Base-by-base conservation (phyloP, 2,888 invertebrate species). In the Drosophila quinaria region DNA sequence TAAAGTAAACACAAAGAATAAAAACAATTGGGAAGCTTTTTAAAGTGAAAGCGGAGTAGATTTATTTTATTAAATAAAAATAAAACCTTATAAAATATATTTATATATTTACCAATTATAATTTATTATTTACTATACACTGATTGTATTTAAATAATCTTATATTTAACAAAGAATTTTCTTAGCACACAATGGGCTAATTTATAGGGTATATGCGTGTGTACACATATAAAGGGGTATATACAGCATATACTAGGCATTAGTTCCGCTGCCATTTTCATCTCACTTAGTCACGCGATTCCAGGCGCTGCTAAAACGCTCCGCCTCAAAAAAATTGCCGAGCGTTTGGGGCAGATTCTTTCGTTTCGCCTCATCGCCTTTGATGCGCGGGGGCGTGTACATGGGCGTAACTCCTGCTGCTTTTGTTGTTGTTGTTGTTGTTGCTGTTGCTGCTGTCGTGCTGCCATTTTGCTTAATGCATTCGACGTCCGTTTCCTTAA, bases 201-300 rank as follows among this genome's bases (percentile, higher is more conserved):
- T 35, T 22, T 58, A 29, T 42, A 52, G 39, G 10, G 37, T 44
- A 47, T 39, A 25, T 25, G 49, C 42, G 19, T 9, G 33, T 42
- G 49, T 25, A 10, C 25, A 19, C 9, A 17, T 13, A 54, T 9
- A 29, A 11, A 4, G 31, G 22, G 44, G 11, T 37, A 15, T 59
- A 50, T 31, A 8, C n/a, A 17, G 19, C 15, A 31, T 63, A 56
- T 63, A 41, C 33, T 39, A 33, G 39, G 4, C 17, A 15, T 42
- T 29, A 62, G 47, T 62, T 62, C 54, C 62, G 54, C 42, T 25
- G 41, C 39, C n/a, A 15, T 35, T 50, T 61, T 61, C 54, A 58
- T 61, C 58, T 76, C 64, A 74, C 52, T 89, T 81, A 64, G 87
- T 89, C 86, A 84, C 79, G 68, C 85, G 89, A 89, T 90, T 87